Base-by-base conservation (phyloP, 2,113 vertebrate species). In the Andinoacara biseriatus region DNA sequence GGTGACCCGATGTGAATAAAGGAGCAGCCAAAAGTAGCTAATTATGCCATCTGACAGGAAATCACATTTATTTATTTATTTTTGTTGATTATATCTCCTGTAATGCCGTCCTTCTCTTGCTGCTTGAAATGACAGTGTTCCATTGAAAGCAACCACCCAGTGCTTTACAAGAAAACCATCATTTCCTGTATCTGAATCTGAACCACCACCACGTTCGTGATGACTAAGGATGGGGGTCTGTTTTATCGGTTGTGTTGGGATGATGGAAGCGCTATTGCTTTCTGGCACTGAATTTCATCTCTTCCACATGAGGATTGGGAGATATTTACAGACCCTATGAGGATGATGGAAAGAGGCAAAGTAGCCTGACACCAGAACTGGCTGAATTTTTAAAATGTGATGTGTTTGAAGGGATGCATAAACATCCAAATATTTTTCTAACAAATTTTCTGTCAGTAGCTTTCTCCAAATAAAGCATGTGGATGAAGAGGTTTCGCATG, bases 371-470 rank as follows among this genome's bases (percentile, higher is more conserved):
- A 74, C 79, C 80, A 72, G 56, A 86, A 78, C 67, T 13, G n/a
- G 86, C 90, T 91, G 78, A 91, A 88, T 92, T 93, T 93, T 89
- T 86, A 92, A 88, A 86, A 84, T 84, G 82, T 77, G 79, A 89
- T 91, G 90, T 88, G 92, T 91, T 92, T 85, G 74, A 82, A 59
- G 76, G 78, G 46, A 90, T 58, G 59, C 67, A 75, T 85, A 85
- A 82, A 86, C 61, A 76, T 88, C 85, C 78, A 93, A 94, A 95
- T 94, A 93, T 94, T 94, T 94, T 94, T 67, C 86, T 86, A 89
- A 88, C 84, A 93, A 92, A 93, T 92, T 93, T 94, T 94, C 91
- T 95, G 93, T 94, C 92, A 92, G 91, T 90, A 85, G 87, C 82
- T 91, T 93, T 90, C 87, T 88, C 82, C 80, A 93, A 93, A 93